Conservation (phyloP, 1,140 invertebrate genomes). For the Drosophila pectinifera region DNA sequence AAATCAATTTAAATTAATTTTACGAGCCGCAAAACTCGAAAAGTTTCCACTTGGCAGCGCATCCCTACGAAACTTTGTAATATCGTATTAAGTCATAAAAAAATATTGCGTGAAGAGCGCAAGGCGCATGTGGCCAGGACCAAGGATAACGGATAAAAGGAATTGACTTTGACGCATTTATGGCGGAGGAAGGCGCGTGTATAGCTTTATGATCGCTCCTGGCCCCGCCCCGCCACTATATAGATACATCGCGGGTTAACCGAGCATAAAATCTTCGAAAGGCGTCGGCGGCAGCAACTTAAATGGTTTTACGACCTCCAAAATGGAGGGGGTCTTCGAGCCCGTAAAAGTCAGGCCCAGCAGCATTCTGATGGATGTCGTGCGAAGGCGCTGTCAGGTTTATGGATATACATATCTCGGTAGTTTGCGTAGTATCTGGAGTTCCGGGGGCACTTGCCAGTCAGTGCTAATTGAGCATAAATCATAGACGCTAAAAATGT, state of each 20-base stretch:
- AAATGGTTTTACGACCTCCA: conserved; percentile 70
- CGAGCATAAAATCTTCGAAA: conserved; percentile 75
- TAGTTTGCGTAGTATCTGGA: conserved; percentile 13
- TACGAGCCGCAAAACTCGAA: conserved; percentile 56
- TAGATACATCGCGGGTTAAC: conserved; percentile 53
- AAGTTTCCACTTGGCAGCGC: conserved; percentile 23
- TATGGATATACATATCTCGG: conserved; percentile 53
- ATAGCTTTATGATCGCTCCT: conserved; percentile 70
- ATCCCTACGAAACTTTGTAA: conserved; percentile 35
- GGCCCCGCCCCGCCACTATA: conserved; percentile 34
- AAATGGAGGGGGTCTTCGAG: conserved; percentile 33
- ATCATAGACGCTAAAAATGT: conserved; percentile 66
- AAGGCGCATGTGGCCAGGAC: conserved; percentile 17
- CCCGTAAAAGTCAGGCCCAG: conserved; percentile 67
- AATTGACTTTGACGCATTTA: conserved; percentile 78
- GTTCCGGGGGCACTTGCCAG: conserved; percentile 16
- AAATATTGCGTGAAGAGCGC: conserved; percentile 22
- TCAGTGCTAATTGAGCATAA: conserved; percentile 75
- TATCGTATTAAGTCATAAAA: conserved; percentile 73
- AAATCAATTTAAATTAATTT: conserved; percentile 78
- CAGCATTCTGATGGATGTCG: conserved; percentile 75
- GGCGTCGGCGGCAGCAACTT: conserved; percentile 69
- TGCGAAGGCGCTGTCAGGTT: conserved; percentile 56
- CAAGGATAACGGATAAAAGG: conserved; percentile 53
- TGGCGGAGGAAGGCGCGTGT: conserved; percentile 66